These are phyloP conservation scores for Galemys pyrenaicus DNA, from an alignment of 2,113 vertebrate species.

Conservation along the genomic window DNA sequence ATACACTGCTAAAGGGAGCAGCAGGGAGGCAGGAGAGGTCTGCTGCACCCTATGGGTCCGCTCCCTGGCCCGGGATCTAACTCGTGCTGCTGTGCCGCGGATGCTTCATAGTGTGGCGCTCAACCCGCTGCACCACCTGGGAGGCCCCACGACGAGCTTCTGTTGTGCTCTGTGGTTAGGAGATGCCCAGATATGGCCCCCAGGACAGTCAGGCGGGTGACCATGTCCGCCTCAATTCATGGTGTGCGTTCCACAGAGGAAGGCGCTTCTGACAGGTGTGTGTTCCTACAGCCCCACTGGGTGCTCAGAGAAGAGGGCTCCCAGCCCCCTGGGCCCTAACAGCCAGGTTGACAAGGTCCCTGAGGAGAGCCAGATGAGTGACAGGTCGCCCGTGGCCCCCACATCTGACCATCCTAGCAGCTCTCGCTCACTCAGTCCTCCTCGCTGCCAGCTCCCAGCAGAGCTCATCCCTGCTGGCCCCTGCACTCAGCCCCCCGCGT, in stretches of 20 bases:
- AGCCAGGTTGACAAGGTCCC: not conserved
- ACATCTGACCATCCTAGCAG: not conserved
- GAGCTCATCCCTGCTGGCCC: not conserved
- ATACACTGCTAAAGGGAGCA: no score
- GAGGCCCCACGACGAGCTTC: no score
- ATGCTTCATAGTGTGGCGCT: no score
- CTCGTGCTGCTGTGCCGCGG: no score
- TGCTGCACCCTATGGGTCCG: no score
- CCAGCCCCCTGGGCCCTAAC: not conserved
- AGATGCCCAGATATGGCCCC: slow-evolving; percentile 81
- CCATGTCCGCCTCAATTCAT: slow-evolving; percentile 67
- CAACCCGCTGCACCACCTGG: no score
- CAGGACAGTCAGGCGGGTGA: slow-evolving; percentile 62
- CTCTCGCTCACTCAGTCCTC: not conserved
- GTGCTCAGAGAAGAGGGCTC: not conserved
- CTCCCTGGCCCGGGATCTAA: no score
- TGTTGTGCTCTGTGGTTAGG: slow-evolving; percentile 67
- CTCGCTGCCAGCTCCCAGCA: not conserved
- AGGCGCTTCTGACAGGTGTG: slow-evolving; percentile 71
- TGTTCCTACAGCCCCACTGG: slow-evolving; percentile 64
- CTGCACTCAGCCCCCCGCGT: no score
- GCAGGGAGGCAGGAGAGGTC: no score
- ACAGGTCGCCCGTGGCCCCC: not conserved
- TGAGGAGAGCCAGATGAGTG: not conserved
- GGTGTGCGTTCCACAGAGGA: slow-evolving; percentile 82